A percentile compares a stretch with the other conserved stretches of the same genome.
Evolutionary conservation across 2,113 vertebrate genomes (phyloP).

Genomic region (Onychostruthus taczanowskii): DNA sequence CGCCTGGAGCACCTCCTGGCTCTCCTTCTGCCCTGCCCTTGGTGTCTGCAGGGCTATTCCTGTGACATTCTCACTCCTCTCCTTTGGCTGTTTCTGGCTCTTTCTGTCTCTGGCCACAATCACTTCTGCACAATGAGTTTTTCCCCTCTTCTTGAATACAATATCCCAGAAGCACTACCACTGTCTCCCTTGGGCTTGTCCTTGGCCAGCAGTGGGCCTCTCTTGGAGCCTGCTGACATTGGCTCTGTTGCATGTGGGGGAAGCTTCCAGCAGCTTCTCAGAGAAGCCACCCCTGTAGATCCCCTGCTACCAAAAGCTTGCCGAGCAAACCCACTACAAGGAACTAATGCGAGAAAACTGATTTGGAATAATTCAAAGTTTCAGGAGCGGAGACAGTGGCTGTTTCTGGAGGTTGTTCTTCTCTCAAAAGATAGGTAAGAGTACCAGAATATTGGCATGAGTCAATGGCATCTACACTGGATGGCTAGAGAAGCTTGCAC

Average conservation of each 20-base stretch:
- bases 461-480: not conserved
- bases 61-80: not conserved
- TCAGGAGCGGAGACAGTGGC: not conserved
- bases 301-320: not conserved
- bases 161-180: not conserved
- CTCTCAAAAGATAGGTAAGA: not conserved
- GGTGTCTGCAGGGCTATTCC: not conserved
- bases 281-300: not conserved
- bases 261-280: not conserved
- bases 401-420: not conserved
- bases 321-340: not conserved
- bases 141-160: not conserved
- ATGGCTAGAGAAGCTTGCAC: not conserved
- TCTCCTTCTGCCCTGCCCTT: not conserved
- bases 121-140: not conserved
- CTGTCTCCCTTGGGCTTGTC: not conserved
- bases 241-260: fast-evolving
- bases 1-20: not conserved
- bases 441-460: not conserved
- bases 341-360: not conserved
- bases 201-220: not conserved
- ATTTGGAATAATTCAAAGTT: not conserved
- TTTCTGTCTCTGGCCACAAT: not conserved
- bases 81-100: not conserved
- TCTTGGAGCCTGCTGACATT: not conserved